Conservation (phyloP, 2,797 vertebrate genomes). For the Pseudotriccus pelzelni region DNA sequence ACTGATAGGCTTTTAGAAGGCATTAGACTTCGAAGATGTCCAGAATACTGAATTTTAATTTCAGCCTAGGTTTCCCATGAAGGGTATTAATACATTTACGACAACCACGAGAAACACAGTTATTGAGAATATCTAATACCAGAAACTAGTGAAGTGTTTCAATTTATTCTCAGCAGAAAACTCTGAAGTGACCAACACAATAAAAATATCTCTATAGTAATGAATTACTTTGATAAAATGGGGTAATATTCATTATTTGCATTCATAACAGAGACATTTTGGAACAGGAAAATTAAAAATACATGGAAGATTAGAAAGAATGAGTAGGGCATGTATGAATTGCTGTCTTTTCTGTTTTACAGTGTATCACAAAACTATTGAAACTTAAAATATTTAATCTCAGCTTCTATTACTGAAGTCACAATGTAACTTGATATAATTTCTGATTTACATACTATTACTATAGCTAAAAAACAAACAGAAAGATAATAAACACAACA, state of each 20-base stretch:
- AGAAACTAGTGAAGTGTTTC: neutral
- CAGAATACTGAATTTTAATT: neutral
- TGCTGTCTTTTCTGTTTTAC: neutral
- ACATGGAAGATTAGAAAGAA: neutral
- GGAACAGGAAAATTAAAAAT: neutral
- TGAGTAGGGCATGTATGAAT: neutral
- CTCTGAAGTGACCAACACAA: constrained; percentile 6
- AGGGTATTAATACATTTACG: neutral
- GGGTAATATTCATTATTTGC: neutral
- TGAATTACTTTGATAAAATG: constrained; percentile 2
- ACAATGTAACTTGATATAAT: neutral
- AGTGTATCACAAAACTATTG: neutral
- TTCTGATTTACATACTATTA: neutral
- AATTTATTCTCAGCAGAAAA: neutral
- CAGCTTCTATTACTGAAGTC: neutral
- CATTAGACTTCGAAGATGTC: neutral
- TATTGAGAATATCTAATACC: neutral
- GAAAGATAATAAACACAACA: neutral
- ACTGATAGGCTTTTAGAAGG: neutral
- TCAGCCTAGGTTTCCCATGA: neutral
- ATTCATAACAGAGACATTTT: neutral
- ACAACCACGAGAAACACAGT: neutral
- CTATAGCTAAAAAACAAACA: neutral
- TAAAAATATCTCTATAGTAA: neutral
- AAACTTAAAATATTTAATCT: neutral